Evolutionary conservation across 64 coral and sea anemone genomes (phyloP).

Genomic region (Porites australiensis): DNA sequence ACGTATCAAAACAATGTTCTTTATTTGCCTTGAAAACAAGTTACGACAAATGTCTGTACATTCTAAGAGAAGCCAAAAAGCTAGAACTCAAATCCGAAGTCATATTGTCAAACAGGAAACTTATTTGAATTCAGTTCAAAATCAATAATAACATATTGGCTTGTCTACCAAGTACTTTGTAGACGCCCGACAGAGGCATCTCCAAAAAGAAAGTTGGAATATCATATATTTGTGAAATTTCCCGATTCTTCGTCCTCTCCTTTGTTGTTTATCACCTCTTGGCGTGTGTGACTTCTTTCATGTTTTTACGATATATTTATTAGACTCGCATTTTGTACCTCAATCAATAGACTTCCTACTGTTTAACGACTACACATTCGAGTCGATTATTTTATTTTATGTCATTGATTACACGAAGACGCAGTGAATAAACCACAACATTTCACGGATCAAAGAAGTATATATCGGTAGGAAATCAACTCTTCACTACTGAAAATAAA

Average conservation of each 20-base stretch:
- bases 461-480: not conserved
- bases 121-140: not conserved
- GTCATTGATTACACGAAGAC: constrained; percentile 12
- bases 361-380: constrained; percentile 18
- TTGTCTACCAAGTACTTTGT: not conserved
- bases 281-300: not conserved
- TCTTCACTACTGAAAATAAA: not conserved
- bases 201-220: not conserved
- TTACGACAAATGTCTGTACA: too few species aligned
- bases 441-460: not conserved
- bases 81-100: not conserved
- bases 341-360: constrained; percentile 7
- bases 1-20: not conserved
- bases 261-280: not conserved
- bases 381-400: not conserved
- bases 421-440: not conserved
- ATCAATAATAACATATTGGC: constrained; percentile 1
- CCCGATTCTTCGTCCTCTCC: not conserved
- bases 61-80: not conserved
- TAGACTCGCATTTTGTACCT: not conserved
- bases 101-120: not conserved
- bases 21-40: too few species aligned
- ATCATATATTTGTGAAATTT: not conserved
- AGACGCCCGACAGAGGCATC: too few species aligned
- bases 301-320: not conserved